phyloP scores from a whole-genome alignment of 2,797 vertebrate genomes.

The Microctenopoma stevenorrisi region DNA sequence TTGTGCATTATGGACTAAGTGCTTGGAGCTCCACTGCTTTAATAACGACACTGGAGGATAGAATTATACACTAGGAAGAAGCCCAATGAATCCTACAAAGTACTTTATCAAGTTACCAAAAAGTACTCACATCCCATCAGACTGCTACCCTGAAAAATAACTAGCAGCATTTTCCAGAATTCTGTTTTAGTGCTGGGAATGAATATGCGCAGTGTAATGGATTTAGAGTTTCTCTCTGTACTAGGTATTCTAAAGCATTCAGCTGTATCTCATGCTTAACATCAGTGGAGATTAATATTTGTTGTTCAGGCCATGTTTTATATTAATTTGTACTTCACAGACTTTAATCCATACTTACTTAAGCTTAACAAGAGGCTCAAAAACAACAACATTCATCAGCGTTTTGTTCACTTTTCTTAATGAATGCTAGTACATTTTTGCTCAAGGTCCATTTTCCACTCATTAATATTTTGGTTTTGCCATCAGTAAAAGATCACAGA shows the following conservation, averaged over 20 bases:
- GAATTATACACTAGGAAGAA: conserved; percentile 10
- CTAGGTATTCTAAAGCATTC: neutral
- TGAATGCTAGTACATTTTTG: neutral
- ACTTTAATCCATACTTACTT: neutral
- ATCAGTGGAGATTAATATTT: too few species aligned
- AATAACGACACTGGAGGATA: conserved; percentile 2
- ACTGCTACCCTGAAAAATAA: neutral
- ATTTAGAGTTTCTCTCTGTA: neutral
- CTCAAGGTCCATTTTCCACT: neutral
- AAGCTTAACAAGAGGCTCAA: neutral
- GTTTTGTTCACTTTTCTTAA: too few species aligned
- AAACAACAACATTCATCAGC: neutral
- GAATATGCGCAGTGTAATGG: neutral
- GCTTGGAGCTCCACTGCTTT: conserved; percentile 3
- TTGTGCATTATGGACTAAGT: conserved; percentile 4
- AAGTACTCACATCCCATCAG: neutral
- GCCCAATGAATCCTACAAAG: neutral
- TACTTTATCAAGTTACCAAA: neutral
- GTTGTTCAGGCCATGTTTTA: too few species aligned
- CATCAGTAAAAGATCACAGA: neutral
- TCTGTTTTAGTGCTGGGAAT: neutral
- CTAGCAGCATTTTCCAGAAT: conserved; percentile 1
- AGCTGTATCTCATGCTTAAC: neutral
- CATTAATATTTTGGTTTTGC: neutral
- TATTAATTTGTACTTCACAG: too few species aligned